Percentiles rank a stretch among this genome's conserved stretches.
Evolutionary conservation across 1,140 invertebrate species (phyloP).

Genomic region (Eriosoma lanigerum): DNA sequence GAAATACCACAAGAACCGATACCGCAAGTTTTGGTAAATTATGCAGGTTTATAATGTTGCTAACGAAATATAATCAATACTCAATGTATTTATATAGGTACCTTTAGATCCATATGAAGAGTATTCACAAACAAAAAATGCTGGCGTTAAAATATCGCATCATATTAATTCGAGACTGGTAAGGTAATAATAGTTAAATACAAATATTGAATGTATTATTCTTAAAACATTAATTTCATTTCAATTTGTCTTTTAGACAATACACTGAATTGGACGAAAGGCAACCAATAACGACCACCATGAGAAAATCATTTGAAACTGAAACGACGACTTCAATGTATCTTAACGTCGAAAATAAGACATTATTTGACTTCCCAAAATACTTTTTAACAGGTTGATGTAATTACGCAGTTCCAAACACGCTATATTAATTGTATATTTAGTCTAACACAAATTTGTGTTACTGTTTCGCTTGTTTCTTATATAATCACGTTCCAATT

Average conservation of each 20-base stretch:
- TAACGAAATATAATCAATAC: neutral
- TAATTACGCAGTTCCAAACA: neutral
- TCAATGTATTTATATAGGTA: neutral
- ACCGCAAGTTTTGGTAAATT: slow-evolving; percentile 37
- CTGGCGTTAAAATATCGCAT: neutral
- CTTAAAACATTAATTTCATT: no score
- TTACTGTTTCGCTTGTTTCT: no score
- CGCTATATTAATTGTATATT: no score
- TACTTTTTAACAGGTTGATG: slow-evolving; percentile 7
- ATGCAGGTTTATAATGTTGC: no score
- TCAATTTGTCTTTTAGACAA: slow-evolving; percentile 10
- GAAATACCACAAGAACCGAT: slow-evolving; percentile 23
- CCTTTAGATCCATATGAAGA: slow-evolving; percentile 18
- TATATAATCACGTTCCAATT: no score
- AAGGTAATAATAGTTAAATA: neutral
- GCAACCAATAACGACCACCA: neutral
- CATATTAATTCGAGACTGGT: slow-evolving; percentile 8
- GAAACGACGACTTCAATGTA: neutral
- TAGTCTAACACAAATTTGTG: no score
- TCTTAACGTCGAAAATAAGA: neutral
- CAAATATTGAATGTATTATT: neutral
- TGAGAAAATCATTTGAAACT: neutral
- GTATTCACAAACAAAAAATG: neutral
- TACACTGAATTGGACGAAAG: neutral
- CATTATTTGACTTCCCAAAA: slow-evolving; percentile 12